Percentiles rank a stretch among this genome's conserved stretches.
phyloP scores from a whole-genome alignment of 2,797 vertebrate genomes.

The Babyrousa celebensis region DNA sequence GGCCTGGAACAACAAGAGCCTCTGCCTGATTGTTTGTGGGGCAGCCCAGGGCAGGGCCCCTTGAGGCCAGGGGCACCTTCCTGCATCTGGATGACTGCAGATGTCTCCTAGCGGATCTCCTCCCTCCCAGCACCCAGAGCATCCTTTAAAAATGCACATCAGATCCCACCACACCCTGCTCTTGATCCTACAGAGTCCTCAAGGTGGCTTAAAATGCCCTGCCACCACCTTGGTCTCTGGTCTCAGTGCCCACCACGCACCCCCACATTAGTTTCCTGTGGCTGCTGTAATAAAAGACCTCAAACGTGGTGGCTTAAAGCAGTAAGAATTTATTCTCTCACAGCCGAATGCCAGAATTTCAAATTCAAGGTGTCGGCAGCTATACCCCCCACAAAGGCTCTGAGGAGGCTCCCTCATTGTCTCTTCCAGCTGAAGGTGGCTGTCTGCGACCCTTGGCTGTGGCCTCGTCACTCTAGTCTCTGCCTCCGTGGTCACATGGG shows the following conservation, averaged over 20 bases:
- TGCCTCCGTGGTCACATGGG: not conserved
- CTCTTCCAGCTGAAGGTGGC: not conserved
- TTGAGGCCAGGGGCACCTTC: too few species aligned
- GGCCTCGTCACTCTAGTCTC: rapidly evolving
- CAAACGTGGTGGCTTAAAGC: not conserved
- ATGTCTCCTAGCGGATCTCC: not conserved
- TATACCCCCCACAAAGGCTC: not conserved
- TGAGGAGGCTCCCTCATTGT: too few species aligned
- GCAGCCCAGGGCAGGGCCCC: not conserved
- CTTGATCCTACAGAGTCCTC: not conserved
- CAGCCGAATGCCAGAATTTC: not conserved
- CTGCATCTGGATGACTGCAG: rapidly evolving
- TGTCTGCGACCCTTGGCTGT: not conserved
- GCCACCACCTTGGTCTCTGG: not conserved
- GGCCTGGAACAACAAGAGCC: rapidly evolving
- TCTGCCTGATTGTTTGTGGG: rapidly evolving
- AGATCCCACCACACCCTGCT: not conserved
- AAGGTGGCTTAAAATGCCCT: rapidly evolving
- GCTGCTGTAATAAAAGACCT: not conserved
- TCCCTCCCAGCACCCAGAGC: not conserved
- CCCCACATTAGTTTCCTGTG: rapidly evolving
- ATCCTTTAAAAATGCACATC: too few species aligned
- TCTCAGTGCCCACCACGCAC: not conserved
- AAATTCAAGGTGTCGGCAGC: not conserved
- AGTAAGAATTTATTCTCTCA: not conserved